Evolutionary conservation across 2,888 invertebrate species (phyloP).

Genomic region (Oegoconia quadripuncta): DNA sequence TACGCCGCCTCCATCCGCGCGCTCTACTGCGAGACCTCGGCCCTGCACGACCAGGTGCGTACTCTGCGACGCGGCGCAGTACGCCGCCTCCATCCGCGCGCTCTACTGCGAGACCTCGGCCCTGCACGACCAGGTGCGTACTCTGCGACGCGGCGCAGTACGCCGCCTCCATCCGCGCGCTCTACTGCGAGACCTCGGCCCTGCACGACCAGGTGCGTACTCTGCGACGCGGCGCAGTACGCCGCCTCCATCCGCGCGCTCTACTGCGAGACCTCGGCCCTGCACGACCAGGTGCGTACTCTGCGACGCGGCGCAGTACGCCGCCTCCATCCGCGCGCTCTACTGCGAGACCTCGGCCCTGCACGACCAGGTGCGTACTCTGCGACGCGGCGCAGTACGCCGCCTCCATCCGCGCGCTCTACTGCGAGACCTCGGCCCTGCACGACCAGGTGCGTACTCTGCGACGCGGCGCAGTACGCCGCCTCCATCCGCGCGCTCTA

Average conservation of each 20-base stretch:
- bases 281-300: conserved; percentile 86
- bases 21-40: conserved; percentile 91
- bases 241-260: conserved; percentile 89
- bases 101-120: conserved; percentile 87
- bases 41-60: conserved; percentile 86
- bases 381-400: too few species aligned
- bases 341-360: too few species aligned
- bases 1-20: conserved; percentile 92
- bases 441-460: too few species aligned
- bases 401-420: too few species aligned
- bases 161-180: conserved; percentile 89
- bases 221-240: conserved; percentile 86
- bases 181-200: conserved; percentile 86
- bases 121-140: conserved; percentile 83
- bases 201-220: conserved; percentile 84
- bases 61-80: conserved; percentile 85
- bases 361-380: too few species aligned
- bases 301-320: too few species aligned
- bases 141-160: conserved; percentile 86
- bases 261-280: conserved; percentile 86
- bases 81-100: conserved; percentile 90
- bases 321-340: too few species aligned
- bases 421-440: too few species aligned
- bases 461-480: too few species aligned
- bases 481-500: too few species aligned